Evolutionary conservation across 30 jellyfish, hydroid and myxozoan species (phyloP).

Genomic region (Hydractinia symbiolongicarpus): DNA sequence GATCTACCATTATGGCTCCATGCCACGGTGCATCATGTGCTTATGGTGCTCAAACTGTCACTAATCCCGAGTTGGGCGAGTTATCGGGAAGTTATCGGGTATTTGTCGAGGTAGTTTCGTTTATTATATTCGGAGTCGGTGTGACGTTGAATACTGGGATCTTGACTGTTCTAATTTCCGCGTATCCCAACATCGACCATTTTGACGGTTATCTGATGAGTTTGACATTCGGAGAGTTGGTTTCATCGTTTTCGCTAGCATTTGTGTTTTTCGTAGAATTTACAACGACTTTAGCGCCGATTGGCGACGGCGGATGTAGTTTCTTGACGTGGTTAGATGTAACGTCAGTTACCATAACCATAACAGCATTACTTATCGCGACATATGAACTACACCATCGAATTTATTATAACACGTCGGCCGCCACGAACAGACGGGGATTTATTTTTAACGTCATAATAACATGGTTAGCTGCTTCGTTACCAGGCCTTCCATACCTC

Average conservation of each 20-base stretch:
- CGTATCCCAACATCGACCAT: background rate
- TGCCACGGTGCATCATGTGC: conserved; percentile 10
- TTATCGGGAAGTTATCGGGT: conserved; percentile 1
- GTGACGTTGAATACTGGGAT: conserved; percentile 27
- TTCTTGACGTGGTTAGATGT: conserved; percentile 20
- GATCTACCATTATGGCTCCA: conserved; percentile 1
- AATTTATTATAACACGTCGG: conserved; percentile 1
- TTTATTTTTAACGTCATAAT: background rate
- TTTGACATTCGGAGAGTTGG: background rate
- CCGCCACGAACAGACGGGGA: background rate
- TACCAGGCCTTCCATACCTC: conserved; percentile 19
- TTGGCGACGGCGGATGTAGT: conserved; percentile 23
- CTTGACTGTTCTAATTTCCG: conserved; percentile 3
- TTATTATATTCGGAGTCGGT: conserved; percentile 20
- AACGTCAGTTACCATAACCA: conserved; percentile 12
- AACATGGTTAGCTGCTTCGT: conserved; percentile 10
- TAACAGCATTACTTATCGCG: background rate
- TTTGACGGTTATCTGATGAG: conserved; percentile 16
- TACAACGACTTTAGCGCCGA: conserved; percentile 22
- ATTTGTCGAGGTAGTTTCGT: conserved; percentile 6
- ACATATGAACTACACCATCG: background rate
- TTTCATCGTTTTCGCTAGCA: conserved; percentile 15
- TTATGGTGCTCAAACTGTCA: conserved; percentile 2
- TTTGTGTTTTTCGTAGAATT: conserved; percentile 21
- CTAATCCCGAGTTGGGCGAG: conserved; percentile 5